Base-by-base conservation (phyloP, 2,797 vertebrate species). In the Parambassis ranga region DNA sequence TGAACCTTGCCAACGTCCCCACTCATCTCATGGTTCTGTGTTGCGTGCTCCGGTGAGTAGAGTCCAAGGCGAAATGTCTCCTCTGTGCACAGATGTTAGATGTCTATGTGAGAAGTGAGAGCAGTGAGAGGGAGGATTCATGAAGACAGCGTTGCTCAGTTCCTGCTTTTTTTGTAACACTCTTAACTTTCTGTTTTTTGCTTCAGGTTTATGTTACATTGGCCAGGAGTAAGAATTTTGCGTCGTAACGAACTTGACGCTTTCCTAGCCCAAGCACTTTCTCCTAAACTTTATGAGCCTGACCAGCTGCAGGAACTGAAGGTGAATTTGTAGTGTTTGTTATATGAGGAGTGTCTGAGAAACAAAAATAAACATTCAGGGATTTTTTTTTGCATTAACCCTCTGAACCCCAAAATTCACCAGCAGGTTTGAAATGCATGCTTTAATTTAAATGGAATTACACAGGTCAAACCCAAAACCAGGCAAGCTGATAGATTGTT, bases 271-370 rank as follows among this genome's bases (percentile, higher is more conserved):
- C 96, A 98, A 75, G 95, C 96, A 5, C 91, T 98, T 91, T 98
- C 96, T 91, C 93, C 96, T 89, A 96, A 96, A 93, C 95, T 97
- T 81, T 97, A 98, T 85, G 95, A 98, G 85, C 95, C 95, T 79
- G 96, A 98, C 87, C 96, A 98, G 92, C 95, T 98, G 79, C 96
- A 98, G 92, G 95, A 98, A 86, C 94, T 98, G 77, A 97, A 98
- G 96, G 96, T 98, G 94, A 94, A 70, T 81, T 75, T 83, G 76
- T 85, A 77, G 77, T 44, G 26, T 77, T 50, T 71, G 28, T 33
- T 35, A 51, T 68, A 75, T 72, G 81, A 77, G 85, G 79, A 85
- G 82, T 67, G 82, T 90, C 83, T 31, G 64, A 77, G 70, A 75
- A 81, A 77, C 28, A 10, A 36, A 31, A 23, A 18, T n/a, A n/a